Conservation (phyloP, 2,113 vertebrate species). For the Chaetodon trifascialis region DNA sequence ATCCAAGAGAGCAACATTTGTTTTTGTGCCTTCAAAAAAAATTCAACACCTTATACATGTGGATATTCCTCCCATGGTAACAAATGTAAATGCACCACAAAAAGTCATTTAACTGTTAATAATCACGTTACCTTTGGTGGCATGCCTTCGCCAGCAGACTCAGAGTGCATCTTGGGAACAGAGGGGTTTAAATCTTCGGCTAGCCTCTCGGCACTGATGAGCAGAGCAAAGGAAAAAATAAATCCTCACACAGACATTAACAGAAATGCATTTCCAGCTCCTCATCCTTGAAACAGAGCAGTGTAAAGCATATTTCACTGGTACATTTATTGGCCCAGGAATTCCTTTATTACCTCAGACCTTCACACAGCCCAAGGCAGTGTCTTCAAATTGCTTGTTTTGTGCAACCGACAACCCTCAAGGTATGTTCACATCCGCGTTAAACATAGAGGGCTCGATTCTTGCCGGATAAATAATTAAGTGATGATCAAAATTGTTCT, state of each 20-base stretch:
- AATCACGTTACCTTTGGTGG: slow-evolving; percentile 64
- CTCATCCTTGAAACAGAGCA: background rate
- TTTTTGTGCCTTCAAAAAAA: no score
- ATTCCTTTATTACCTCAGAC: background rate
- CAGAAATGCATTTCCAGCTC: background rate
- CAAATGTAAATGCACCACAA: background rate
- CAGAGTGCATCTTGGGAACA: slow-evolving; percentile 54
- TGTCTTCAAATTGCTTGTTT: background rate
- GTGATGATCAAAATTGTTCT: background rate
- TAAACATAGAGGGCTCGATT: background rate
- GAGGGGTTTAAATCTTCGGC: slow-evolving; percentile 64
- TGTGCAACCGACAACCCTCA: background rate
- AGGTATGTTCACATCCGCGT: background rate
- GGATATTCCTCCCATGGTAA: background rate
- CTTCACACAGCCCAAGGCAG: background rate
- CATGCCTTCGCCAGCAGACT: slow-evolving; percentile 59
- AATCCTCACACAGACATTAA: background rate
- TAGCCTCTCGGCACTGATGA: slow-evolving; percentile 74
- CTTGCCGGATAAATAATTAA: background rate
- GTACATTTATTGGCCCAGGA: background rate
- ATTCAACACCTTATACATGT: background rate
- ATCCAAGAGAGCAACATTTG: no score
- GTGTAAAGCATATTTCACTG: background rate
- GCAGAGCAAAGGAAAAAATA: background rate
- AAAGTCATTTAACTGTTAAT: no score